Evolutionary conservation across 2,113 vertebrate species (phyloP).

Genomic region (Cebus imitator): DNA sequence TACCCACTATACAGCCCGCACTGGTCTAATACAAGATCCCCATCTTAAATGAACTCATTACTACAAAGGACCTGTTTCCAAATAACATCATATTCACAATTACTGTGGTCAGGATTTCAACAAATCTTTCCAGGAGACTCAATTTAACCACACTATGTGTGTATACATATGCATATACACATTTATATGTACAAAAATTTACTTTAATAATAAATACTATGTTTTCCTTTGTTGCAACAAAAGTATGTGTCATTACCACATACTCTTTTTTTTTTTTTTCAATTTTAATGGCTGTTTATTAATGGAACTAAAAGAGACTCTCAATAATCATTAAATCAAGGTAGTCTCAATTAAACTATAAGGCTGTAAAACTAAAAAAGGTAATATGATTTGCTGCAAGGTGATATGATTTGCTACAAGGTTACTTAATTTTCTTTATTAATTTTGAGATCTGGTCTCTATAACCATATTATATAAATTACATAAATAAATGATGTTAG

Average conservation of each 20-base stretch:
- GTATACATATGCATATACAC: not conserved
- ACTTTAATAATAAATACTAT: not conserved
- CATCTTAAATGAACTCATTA: not conserved
- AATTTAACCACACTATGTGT: not conserved
- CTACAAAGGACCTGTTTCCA: not conserved
- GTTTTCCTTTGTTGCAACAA: not conserved
- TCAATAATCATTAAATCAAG: too few species aligned
- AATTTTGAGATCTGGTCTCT: too few species aligned
- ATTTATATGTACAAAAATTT: not conserved
- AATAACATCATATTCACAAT: not conserved
- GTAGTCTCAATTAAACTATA: too few species aligned
- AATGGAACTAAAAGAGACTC: too few species aligned
- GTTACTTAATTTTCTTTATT: too few species aligned
- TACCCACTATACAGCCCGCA: not conserved
- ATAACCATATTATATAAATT: too few species aligned
- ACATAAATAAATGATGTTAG: too few species aligned
- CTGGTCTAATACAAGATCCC: not conserved
- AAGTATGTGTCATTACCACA: not conserved
- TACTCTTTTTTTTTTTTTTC: not conserved
- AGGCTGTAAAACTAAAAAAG: too few species aligned
- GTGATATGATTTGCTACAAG: too few species aligned
- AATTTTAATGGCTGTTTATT: too few species aligned
- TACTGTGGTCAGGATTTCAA: not conserved
- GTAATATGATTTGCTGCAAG: too few species aligned
- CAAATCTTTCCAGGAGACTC: not conserved